Conservation (phyloP, 2,888 invertebrate species). For the Osmoderma eremita region DNA sequence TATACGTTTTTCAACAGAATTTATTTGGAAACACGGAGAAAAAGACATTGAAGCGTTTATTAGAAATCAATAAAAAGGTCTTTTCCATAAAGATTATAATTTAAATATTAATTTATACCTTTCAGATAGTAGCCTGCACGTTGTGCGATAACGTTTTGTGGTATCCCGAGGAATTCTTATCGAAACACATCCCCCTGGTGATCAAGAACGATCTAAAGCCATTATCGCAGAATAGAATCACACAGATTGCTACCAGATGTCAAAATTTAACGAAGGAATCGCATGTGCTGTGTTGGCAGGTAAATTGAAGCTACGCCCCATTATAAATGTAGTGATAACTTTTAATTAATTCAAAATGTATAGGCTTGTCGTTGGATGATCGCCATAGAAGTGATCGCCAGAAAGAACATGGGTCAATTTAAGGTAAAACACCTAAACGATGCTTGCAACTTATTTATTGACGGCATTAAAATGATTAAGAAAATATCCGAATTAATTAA, state of each 20-base stretch:
- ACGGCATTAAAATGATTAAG: conserved; percentile 63
- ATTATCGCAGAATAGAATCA: conserved; percentile 65
- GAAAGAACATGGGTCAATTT: conserved; percentile 63
- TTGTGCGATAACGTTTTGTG: conserved; percentile 84
- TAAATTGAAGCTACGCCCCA: conserved; percentile 57
- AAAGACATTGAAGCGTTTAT: conserved; percentile 76
- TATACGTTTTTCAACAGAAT: conserved; percentile 75
- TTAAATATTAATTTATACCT: conserved; percentile 48
- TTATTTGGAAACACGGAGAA: conserved; percentile 82
- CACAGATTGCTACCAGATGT: conserved; percentile 68
- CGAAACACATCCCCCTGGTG: conserved; percentile 70
- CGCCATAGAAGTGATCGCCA: conserved; percentile 68
- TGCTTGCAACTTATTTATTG: conserved; percentile 67
- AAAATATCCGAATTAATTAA: conserved; percentile 65
- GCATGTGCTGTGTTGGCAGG: conserved; percentile 49
- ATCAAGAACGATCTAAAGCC: conserved; percentile 66
- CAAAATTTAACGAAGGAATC: conserved; percentile 71
- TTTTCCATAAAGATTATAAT: conserved; percentile 41
- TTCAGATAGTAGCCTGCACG: conserved; percentile 79
- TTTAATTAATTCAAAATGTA: conserved; percentile 25
- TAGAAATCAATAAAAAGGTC: conserved; percentile 82
- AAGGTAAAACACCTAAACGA: conserved; percentile 68
- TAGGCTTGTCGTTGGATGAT: conserved; percentile 72
- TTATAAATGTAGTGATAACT: not conserved
- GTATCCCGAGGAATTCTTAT: conserved; percentile 86